Conservation (phyloP, 2,113 vertebrate genomes). For the Nannospalax galili region DNA sequence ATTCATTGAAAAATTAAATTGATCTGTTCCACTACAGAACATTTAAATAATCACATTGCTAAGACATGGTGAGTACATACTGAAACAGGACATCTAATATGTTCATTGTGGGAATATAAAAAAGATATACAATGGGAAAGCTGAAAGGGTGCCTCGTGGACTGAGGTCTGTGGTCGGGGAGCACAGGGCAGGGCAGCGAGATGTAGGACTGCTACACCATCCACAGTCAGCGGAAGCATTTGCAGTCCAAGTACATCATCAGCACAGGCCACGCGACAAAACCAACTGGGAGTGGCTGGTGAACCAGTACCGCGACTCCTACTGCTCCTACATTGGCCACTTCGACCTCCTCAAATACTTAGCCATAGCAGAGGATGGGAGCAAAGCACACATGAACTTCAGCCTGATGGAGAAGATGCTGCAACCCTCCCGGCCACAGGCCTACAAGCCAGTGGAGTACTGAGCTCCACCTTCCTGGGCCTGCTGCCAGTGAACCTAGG, state of each 20-base stretch:
- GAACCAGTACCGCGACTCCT: slow-evolving; percentile 99
- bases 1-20: no score
- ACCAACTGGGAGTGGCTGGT: slow-evolving; percentile 99
- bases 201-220: slow-evolving; percentile 99
- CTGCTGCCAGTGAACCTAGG: not conserved
- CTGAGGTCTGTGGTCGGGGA: accelerated
- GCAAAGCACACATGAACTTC: slow-evolving; percentile 98
- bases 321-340: slow-evolving; percentile 99
- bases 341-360: slow-evolving; percentile 99
- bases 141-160: accelerated
- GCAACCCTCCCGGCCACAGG: slow-evolving; percentile 96
- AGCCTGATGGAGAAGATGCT: slow-evolving; percentile 99
- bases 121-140: no score
- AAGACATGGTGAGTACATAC: no score
- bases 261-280: slow-evolving; percentile 99
- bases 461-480: slow-evolving; percentile 23
- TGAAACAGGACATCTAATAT: no score
- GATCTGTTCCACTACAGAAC: no score
- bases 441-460: slow-evolving; percentile 96
- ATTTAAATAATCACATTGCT: no score
- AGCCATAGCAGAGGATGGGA: slow-evolving; percentile 97
- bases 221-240: slow-evolving; percentile 98
- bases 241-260: slow-evolving; percentile 99
- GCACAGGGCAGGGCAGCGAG: not conserved
- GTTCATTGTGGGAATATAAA: no score